Conservation (phyloP, 2,113 vertebrate species). For the Silurus glanis region DNA sequence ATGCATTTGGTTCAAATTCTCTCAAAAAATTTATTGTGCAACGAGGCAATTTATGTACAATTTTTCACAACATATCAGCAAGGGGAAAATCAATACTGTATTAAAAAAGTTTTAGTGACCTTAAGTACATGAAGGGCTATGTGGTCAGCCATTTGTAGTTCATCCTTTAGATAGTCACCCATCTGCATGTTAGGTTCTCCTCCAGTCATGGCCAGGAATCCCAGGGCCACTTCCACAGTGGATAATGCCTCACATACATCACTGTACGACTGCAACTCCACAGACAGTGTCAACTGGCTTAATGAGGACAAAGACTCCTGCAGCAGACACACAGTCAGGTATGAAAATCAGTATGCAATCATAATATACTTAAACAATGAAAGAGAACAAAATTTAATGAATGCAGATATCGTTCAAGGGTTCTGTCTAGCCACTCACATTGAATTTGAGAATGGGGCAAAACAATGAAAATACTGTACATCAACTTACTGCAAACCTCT, state of each 20-base stretch:
- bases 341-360: neutral
- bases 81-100: neutral
- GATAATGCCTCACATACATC: constrained; percentile 89
- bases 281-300: constrained; percentile 68
- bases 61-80: neutral
- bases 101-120: constrained; percentile 67
- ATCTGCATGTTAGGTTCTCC: constrained; percentile 77
- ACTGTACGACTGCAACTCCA: constrained; percentile 86
- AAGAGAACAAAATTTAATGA: neutral
- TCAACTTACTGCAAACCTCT: too few relatives aligned
- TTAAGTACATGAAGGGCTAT: constrained; percentile 75
- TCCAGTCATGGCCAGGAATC: constrained; percentile 87
- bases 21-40: neutral
- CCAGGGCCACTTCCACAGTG: constrained; percentile 79
- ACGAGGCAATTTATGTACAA: neutral
- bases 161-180: constrained; percentile 75
- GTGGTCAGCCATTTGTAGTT: constrained; percentile 86
- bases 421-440: neutral
- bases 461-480: neutral
- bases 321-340: constrained; percentile 38
- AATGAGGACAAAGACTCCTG: constrained; percentile 79
- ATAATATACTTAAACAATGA: neutral
- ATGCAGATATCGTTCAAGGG: neutral
- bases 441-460: neutral
- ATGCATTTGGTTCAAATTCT: neutral